Percentiles rank a stretch among this genome's conserved stretches.
These are phyloP conservation scores for Chydorus sphaericus DNA, from an alignment of 2,888 invertebrate species.

Conservation along the genomic window DNA sequence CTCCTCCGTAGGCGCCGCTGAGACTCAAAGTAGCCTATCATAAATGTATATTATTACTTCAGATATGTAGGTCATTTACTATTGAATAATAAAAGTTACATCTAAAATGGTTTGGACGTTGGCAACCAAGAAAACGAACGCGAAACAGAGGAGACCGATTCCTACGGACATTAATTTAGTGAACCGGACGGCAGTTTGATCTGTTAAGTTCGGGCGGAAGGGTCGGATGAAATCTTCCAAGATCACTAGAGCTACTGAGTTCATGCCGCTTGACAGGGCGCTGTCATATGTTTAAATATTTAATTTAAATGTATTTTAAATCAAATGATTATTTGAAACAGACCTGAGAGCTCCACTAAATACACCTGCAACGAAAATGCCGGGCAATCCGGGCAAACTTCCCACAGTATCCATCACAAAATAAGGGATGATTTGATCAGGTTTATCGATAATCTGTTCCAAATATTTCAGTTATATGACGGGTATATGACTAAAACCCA, in stretches of 20 bases:
- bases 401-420: conserved; percentile 77
- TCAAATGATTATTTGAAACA: neutral
- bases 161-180: conserved; percentile 53
- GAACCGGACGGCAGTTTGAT: conserved; percentile 30
- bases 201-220: conserved; percentile 26
- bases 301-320: neutral
- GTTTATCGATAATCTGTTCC: conserved; percentile 40
- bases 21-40: neutral
- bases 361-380: conserved; percentile 87
- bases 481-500: neutral
- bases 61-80: neutral
- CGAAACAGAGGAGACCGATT: conserved; percentile 61
- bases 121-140: conserved; percentile 70
- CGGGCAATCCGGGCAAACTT: conserved; percentile 58
- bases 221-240: conserved; percentile 72
- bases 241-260: conserved; percentile 79
- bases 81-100: conserved; percentile 26
- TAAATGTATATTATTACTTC: neutral
- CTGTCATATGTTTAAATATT: conserved; percentile 32
- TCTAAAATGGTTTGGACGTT: conserved; percentile 75
- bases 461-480: conserved; percentile 19
- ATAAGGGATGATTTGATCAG: conserved; percentile 72
- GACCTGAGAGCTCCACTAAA: conserved; percentile 94
- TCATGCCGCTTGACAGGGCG: conserved; percentile 84
- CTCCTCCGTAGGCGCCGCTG: neutral